Evolutionary conservation across 92 coral and sea anemone species (phyloP).

Genomic region (Epizoanthus stellaris): DNA sequence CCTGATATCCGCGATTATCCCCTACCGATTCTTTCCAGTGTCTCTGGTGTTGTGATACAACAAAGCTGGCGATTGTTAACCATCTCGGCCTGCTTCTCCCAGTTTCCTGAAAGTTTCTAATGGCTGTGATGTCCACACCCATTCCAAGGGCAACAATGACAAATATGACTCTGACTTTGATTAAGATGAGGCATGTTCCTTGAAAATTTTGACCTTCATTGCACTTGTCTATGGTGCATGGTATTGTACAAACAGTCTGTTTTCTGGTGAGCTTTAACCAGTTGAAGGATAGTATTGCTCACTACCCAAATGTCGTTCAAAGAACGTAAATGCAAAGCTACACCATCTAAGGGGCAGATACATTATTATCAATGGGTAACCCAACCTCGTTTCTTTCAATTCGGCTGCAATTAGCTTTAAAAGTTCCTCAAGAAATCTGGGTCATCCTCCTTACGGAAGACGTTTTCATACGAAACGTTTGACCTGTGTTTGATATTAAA

Average conservation of each 20-base stretch:
- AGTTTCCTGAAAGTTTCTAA: slow-evolving; percentile 63
- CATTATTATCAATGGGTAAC: slow-evolving; percentile 57
- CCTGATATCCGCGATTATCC: slow-evolving; percentile 26
- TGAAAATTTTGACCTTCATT: slow-evolving; percentile 60
- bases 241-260: slow-evolving; percentile 66
- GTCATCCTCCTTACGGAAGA: slow-evolving; percentile 55
- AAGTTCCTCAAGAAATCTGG: slow-evolving; percentile 56
- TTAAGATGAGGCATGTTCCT: slow-evolving; percentile 26
- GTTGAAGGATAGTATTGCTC: slow-evolving; percentile 56
- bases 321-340: slow-evolving; percentile 58
- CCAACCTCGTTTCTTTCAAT: slow-evolving; percentile 32
- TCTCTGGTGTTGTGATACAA: slow-evolving; percentile 20
- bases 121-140: slow-evolving; percentile 65
- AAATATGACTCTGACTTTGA: slow-evolving; percentile 67
- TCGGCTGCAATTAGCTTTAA: slow-evolving; percentile 53
- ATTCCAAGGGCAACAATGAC: slow-evolving; percentile 73
- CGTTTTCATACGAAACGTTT: slow-evolving; percentile 45
- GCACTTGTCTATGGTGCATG: slow-evolving; percentile 63
- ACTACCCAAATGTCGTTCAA: slow-evolving; percentile 44
- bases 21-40: slow-evolving; percentile 26
- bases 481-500: slow-evolving; percentile 28
- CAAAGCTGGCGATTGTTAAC: slow-evolving; percentile 50
- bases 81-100: slow-evolving; percentile 68
- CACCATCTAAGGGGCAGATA: slow-evolving; percentile 66
- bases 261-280: slow-evolving; percentile 52